Percentiles rank a stretch among this genome's conserved stretches.
phyloP scores from a whole-genome alignment of 2,888 invertebrate species.

The Nesidiocoris tenuis region DNA sequence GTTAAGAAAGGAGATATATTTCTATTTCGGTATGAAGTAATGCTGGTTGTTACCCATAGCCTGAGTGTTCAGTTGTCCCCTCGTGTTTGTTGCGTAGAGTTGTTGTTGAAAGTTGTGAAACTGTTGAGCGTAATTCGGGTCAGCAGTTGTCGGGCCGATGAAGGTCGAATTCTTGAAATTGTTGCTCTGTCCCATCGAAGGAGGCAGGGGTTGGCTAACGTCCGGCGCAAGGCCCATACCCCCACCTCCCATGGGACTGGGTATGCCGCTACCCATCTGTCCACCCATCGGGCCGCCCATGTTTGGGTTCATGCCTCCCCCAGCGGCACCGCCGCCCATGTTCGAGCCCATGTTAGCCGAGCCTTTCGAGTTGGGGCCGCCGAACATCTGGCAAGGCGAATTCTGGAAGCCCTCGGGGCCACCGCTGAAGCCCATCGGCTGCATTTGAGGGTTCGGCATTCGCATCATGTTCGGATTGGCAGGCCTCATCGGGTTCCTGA shows the following conservation, averaged over 20 bases:
- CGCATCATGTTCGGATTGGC: constrained; percentile 49
- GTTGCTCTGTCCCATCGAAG: constrained; percentile 72
- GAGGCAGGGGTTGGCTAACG: constrained; percentile 72
- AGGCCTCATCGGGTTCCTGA: constrained; percentile 54
- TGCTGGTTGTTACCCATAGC: constrained; percentile 54
- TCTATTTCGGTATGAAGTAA: constrained; percentile 57
- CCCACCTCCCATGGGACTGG: constrained; percentile 11
- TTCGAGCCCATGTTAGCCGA: constrained; percentile 51
- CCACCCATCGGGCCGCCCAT: constrained; percentile 27
- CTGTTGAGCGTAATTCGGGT: constrained; percentile 91
- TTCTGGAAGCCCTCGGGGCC: constrained; percentile 48
- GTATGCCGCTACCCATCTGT: constrained; percentile 17
- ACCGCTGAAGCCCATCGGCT: constrained; percentile 49
- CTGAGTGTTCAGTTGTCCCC: constrained; percentile 58
- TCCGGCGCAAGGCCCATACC: constrained; percentile 55
- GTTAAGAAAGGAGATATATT: no score
- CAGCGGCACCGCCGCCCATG: constrained; percentile 51
- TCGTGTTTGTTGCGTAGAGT: constrained; percentile 82
- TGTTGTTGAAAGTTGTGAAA: constrained; percentile 95
- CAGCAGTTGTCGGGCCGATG: constrained; percentile 80
- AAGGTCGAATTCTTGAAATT: constrained; percentile 71
- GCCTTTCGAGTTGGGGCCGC: constrained; percentile 53
- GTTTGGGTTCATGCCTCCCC: constrained; percentile 9
- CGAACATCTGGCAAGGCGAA: constrained; percentile 50
- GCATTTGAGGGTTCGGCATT: constrained; percentile 46